Conservation (phyloP, 2,113 vertebrate species). For the Hemiprocne comata region DNA sequence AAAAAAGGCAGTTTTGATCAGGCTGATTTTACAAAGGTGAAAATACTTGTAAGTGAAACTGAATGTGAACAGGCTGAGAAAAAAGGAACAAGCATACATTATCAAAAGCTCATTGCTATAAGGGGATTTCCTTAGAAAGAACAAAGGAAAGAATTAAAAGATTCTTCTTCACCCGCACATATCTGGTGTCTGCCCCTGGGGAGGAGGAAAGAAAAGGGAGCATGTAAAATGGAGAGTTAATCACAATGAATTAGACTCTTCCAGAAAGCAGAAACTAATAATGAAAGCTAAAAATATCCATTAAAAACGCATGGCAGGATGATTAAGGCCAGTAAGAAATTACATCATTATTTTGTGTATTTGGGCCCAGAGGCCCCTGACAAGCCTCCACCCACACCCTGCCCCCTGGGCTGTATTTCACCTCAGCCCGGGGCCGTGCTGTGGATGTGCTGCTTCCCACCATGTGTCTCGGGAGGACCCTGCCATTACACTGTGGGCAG, state of each 20-base stretch:
- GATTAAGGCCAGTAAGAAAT: neutral
- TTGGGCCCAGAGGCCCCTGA: neutral
- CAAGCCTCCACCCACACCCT: accelerated
- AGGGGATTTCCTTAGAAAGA: neutral
- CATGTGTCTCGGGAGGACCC: neutral
- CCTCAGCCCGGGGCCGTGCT: neutral
- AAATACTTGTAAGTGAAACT: neutral
- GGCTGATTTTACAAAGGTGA: neutral
- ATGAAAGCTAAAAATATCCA: neutral
- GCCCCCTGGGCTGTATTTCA: neutral
- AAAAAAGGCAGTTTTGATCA: neutral
- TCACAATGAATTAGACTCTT: neutral
- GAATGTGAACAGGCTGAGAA: neutral
- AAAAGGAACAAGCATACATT: neutral
- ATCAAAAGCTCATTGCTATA: neutral
- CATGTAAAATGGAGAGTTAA: neutral
- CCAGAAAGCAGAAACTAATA: neutral
- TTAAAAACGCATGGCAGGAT: neutral
- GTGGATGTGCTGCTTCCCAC: neutral
- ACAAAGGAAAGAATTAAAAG: neutral
- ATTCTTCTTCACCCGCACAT: neutral
- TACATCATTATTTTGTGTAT: neutral
- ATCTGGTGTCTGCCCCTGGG: neutral
- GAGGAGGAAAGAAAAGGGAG: neutral
- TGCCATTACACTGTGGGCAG: accelerated